phyloP scores from a whole-genome alignment of 1,140 invertebrate species.

The Macrobrachium rosenbergii region DNA sequence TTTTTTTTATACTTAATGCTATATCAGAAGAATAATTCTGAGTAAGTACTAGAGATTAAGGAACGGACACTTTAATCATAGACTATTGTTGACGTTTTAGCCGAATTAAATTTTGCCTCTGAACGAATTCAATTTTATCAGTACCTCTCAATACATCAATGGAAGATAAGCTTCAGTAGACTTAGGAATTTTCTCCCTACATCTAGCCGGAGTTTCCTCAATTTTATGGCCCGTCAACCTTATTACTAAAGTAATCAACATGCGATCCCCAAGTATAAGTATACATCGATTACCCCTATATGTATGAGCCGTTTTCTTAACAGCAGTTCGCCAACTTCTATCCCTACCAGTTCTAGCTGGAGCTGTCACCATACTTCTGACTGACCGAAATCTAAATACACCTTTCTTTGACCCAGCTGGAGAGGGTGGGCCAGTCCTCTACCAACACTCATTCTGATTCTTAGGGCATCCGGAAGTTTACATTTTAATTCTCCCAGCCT shows the following conservation, averaged over 20 bases:
- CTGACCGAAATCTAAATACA: conserved; percentile 73
- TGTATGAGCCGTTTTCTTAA: conserved; percentile 79
- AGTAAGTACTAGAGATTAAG: too few relatives aligned
- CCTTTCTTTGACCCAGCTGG: conserved; percentile 72
- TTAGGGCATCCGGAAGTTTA: conserved; percentile 84
- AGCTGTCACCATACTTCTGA: conserved; percentile 80
- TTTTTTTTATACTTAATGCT: too few relatives aligned
- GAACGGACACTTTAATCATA: too few relatives aligned
- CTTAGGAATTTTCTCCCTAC: conserved; percentile 68
- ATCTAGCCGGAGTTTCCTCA: conserved; percentile 69
- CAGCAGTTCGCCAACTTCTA: conserved; percentile 77
- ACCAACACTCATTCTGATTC: conserved; percentile 85
- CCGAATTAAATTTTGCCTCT: too few relatives aligned
- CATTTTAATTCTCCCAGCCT: too few relatives aligned
- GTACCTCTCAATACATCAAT: too few relatives aligned
- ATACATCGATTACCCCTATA: conserved; percentile 70
- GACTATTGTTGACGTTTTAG: too few relatives aligned
- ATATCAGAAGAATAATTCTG: too few relatives aligned
- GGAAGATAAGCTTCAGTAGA: conserved; percentile 12
- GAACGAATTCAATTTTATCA: too few relatives aligned
- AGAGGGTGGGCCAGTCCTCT: conserved; percentile 74
- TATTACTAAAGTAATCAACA: conserved; percentile 71
- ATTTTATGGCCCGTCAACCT: conserved; percentile 70
- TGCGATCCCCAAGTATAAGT: conserved; percentile 68
- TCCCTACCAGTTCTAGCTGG: conserved; percentile 80